A percentile compares a stretch with the other conserved stretches of the same genome.
Evolutionary conservation across 2,113 vertebrate genomes (phyloP).

Genomic region (Spilogale gracilis): DNA sequence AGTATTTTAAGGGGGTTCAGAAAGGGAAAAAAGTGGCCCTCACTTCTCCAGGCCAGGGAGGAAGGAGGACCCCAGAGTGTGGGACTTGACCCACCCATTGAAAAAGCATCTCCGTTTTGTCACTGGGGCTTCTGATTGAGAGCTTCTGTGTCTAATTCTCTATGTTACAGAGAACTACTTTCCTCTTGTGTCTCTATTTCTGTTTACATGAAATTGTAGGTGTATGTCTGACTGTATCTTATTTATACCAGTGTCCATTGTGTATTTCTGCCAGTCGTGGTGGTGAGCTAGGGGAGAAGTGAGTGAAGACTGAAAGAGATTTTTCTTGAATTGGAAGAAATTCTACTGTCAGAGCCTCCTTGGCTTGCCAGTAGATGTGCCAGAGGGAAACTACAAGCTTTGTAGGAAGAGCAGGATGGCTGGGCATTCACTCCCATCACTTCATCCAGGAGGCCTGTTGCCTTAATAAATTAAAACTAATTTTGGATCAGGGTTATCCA

Average conservation of each 20-base stretch:
- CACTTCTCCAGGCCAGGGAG: neutral
- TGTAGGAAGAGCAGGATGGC: neutral
- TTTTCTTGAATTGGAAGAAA: constrained; percentile 3
- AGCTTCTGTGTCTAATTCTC: neutral
- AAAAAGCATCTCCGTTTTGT: neutral
- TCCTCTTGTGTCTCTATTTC: neutral
- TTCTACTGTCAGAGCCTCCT: neutral
- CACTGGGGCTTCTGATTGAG: neutral
- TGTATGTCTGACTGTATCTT: neutral
- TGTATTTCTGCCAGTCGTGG: neutral
- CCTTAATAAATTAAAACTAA: constrained; percentile 59
- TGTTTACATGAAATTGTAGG: neutral
- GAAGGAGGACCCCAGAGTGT: neutral
- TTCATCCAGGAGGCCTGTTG: neutral
- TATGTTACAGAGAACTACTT: neutral
- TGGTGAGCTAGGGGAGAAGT: neutral
- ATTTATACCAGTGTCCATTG: neutral
- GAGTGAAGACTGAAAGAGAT: neutral
- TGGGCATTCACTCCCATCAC: neutral
- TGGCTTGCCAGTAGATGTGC: neutral
- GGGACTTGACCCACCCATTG: neutral
- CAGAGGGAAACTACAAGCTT: neutral
- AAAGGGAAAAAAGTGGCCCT: neutral
- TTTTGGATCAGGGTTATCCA: neutral
- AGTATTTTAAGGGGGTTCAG: neutral